These are phyloP conservation scores for Eretmocerus hayati DNA, from an alignment of 2,888 invertebrate species.

Conservation along the genomic window DNA sequence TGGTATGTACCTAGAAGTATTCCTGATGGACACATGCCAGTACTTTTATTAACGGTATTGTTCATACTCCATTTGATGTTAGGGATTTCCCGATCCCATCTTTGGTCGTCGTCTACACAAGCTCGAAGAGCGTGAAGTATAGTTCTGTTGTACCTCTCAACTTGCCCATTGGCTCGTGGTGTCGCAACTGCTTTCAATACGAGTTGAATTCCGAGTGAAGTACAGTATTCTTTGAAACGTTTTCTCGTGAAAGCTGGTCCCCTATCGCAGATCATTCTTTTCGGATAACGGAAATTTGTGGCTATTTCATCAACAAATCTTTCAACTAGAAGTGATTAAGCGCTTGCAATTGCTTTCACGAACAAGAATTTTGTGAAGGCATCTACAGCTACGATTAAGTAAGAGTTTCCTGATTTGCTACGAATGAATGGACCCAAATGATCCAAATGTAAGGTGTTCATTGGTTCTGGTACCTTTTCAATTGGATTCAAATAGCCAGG, in stretches of 20 bases:
- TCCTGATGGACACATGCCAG: conserved; percentile 20
- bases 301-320: conserved; percentile 31
- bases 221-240: conserved; percentile 13
- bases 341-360: conserved; percentile 32
- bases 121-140: conserved; percentile 24
- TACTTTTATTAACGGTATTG: conserved; percentile 24
- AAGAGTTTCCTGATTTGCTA: conserved; percentile 32
- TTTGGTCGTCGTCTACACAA: conserved; percentile 21
- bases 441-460: conserved; percentile 44
- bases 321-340: conserved; percentile 31
- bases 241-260: conserved; percentile 39
- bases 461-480: conserved; percentile 38
- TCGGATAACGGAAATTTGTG: conserved; percentile 30
- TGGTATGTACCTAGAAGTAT: background rate
- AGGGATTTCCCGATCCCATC: conserved; percentile 24
- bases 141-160: conserved; percentile 28
- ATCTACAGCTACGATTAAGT: conserved; percentile 39
- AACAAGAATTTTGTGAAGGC: conserved; percentile 40
- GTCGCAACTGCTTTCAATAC: conserved; percentile 29
- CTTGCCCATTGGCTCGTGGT: conserved; percentile 31
- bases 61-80: conserved; percentile 26
- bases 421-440: conserved; percentile 43
- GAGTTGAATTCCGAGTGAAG: conserved; percentile 21
- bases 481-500: conserved; percentile 42
- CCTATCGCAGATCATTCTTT: conserved; percentile 37